Percentiles rank a stretch among this genome's conserved stretches.
Evolutionary conservation across 2,888 invertebrate species (phyloP).

Genomic region (Spodoptera exigua): DNA sequence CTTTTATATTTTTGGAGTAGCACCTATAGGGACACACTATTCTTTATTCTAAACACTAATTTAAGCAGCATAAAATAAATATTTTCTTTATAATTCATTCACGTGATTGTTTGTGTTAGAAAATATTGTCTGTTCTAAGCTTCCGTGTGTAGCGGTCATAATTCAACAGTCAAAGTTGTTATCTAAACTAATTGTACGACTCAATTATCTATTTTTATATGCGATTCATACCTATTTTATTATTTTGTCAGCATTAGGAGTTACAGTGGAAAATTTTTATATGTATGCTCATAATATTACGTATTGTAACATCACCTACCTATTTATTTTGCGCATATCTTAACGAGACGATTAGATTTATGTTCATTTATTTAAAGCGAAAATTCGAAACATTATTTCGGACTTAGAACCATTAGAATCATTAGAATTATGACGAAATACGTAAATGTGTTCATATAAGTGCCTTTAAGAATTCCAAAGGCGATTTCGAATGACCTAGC

Average conservation of each 20-base stretch:
- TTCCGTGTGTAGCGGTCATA: constrained; percentile 52
- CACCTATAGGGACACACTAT: too few species aligned
- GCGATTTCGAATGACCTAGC: constrained; percentile 25
- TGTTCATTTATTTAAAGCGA: neutral
- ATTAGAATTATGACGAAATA: constrained; percentile 25
- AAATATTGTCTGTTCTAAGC: neutral
- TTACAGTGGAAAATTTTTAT: constrained; percentile 49
- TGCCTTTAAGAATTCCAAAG: constrained; percentile 43
- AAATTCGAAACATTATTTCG: constrained; percentile 21
- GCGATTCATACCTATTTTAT: constrained; percentile 36
- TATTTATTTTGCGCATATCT: constrained; percentile 38
- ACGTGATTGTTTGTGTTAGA: too few species aligned
- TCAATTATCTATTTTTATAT: constrained; percentile 62
- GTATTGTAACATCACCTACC: constrained; percentile 9
- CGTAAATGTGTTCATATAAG: constrained; percentile 13
- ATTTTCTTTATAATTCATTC: too few species aligned
- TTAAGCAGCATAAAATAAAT: too few species aligned
- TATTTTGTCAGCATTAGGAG: constrained; percentile 39
- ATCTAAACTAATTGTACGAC: constrained; percentile 61
- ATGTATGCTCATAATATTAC: constrained; percentile 8
- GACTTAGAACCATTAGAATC: constrained; percentile 9
- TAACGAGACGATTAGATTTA: constrained; percentile 16
- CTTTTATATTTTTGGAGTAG: too few species aligned
- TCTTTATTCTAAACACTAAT: too few species aligned
- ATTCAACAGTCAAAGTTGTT: constrained; percentile 60